Evolutionary conservation across 53 echinoderm and acorn worm species (phyloP).

Genomic region (Henricia sp.): DNA sequence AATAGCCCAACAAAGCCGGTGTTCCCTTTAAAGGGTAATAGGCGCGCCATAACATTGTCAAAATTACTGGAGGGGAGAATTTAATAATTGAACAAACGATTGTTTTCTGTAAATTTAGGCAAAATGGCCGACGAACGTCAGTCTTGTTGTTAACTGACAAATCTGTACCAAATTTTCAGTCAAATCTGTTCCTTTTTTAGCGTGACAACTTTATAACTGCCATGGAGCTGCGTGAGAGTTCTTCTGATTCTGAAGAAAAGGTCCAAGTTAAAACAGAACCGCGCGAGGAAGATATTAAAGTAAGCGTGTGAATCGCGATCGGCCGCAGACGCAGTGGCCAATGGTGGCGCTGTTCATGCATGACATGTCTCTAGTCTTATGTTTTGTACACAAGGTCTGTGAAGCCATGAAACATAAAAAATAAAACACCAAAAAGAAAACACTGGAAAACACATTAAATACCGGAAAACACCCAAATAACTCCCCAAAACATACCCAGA

Average conservation of each 20-base stretch:
- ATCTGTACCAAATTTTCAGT: neutral
- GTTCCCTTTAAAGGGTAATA: neutral
- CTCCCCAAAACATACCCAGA: no score
- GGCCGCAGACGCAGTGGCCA: no score
- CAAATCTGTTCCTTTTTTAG: neutral
- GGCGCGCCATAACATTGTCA: constrained; percentile 2
- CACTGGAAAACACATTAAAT: no score
- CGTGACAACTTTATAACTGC: neutral
- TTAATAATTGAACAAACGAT: constrained; percentile 20
- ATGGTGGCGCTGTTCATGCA: no score
- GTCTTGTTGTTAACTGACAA: no score
- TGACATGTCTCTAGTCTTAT: no score
- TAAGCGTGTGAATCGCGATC: neutral
- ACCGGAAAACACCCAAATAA: no score
- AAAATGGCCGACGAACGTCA: constrained; percentile 9
- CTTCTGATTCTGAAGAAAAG: constrained; percentile 38
- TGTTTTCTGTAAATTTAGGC: constrained; percentile 28
- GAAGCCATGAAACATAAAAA: no score
- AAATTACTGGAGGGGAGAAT: constrained; percentile 36
- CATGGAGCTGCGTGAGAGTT: constrained; percentile 31
- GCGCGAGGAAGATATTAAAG: constrained; percentile 51
- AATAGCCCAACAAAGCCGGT: neutral
- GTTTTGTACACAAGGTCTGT: no score
- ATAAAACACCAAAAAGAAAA: no score
- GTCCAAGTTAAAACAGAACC: constrained; percentile 39